phyloP scores from a whole-genome alignment of 2,888 invertebrate species.

The Acleris cristana region DNA sequence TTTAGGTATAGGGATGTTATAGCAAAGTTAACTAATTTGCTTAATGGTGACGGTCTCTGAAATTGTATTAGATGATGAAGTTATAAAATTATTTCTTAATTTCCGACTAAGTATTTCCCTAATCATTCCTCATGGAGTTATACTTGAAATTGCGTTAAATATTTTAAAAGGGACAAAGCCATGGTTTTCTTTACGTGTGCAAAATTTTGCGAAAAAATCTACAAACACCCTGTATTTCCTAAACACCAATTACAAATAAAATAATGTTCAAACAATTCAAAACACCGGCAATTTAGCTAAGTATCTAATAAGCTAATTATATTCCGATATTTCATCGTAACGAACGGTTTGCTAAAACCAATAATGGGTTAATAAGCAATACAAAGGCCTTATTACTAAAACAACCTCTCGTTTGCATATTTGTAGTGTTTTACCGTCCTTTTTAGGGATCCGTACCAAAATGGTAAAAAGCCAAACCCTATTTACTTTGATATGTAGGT shows the following conservation, averaged over 20 bases:
- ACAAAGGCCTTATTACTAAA: not conserved
- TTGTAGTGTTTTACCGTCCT: no score
- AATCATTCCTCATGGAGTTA: no score
- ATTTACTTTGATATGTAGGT: no score
- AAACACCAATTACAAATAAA: not conserved
- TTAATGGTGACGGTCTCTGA: not conserved
- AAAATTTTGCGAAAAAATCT: not conserved
- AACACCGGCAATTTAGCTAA: conserved; percentile 12
- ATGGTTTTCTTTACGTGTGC: no score
- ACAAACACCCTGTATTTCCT: conserved; percentile 7
- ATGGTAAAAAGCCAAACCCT: no score
- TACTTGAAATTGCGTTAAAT: no score
- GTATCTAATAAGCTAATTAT: conserved; percentile 9
- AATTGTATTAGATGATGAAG: no score
- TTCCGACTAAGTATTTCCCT: no score
- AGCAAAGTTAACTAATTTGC: not conserved
- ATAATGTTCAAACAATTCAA: conserved; percentile 12
- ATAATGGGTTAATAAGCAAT: conserved; percentile 9
- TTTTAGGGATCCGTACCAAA: no score
- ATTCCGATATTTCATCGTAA: conserved; percentile 13
- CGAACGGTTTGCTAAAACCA: conserved; percentile 8
- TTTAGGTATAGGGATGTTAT: not conserved
- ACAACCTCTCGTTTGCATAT: no score
- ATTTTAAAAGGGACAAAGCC: no score
- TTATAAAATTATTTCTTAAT: no score